A percentile compares a stretch with the other conserved stretches of the same genome.
phyloP scores from a whole-genome alignment of 53 echinoderm and acorn worm genomes.

The Luidia sarsii region DNA sequence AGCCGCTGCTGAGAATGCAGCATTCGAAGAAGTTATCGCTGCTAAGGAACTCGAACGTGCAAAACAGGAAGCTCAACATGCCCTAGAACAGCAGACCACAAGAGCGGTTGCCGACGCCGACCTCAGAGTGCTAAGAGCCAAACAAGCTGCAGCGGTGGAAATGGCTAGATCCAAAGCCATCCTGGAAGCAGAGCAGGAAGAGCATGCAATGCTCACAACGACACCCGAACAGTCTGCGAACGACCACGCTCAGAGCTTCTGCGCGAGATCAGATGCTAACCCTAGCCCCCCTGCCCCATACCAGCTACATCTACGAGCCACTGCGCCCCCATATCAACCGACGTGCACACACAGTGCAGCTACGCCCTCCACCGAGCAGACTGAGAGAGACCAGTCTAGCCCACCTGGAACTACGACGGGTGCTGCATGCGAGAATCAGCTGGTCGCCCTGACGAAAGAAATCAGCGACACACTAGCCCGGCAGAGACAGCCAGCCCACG shows the following conservation, averaged over 20 bases:
- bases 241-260: neutral
- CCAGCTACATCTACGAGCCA: no score
- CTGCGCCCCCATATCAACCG: no score
- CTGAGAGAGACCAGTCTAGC: no score
- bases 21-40: conserved; percentile 47
- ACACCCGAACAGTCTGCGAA: neutral
- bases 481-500: conserved; percentile 51
- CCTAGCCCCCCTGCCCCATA: neutral
- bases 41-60: neutral
- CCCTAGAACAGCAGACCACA: neutral
- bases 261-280: neutral
- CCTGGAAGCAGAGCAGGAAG: conserved; percentile 15
- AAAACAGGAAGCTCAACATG: neutral
- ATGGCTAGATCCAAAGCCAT: conserved; percentile 35
- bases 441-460: neutral
- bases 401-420: neutral
- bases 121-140: conserved; percentile 24
- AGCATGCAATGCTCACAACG: neutral
- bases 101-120: conserved; percentile 50
- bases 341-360: no score
- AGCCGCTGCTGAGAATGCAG: conserved; percentile 41
- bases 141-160: conserved; percentile 35
- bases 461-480: conserved; percentile 34
- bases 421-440: neutral
- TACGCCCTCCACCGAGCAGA: no score